Evolutionary conservation across 2,888 invertebrate species (phyloP), one percentile per base, ranked within the genome.

Genomic region (Lepidocyrtoides sp.): DNA sequence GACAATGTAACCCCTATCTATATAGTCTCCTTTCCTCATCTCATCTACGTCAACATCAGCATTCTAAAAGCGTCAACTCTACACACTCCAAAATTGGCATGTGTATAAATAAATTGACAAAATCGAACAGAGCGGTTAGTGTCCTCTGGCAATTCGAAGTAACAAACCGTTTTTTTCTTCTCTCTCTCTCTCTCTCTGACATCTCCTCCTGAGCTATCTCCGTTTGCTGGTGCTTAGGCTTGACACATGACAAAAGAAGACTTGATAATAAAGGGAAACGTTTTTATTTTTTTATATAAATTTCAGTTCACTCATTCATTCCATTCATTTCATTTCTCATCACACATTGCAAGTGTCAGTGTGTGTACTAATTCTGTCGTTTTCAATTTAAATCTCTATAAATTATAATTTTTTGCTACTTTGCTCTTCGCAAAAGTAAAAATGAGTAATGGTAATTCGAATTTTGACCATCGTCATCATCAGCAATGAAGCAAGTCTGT

Each of bases 41-140:
- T 75, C 75, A 10, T 48, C 23, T 1, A 23, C 75, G 5, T 10
- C 75, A 14, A 48, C 44, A 75, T 75, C 75, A 48, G 75, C 14
- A 75, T 75, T 44, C 75, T 75, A 48, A 48, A n/a, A n/a, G 12
- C 75, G 75, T 14, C 75, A 75, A 12, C 17, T 2, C 44, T 63
- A 17, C 36, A 57, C 29, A 44, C 48, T 14, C 75, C 66, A 36
- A 83, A 83, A 83, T 83, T 83, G 83, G 66, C 83, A 83, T 83
- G 69, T 44, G 82, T 88, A 88, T 88, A 88, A 88, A 88, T 88
- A 88, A 88, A 88, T 63, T 88, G 81, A 81, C 66, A 81, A 88
- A 72, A 88, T 88, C 69, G 57, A 72, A 69, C 41, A 1, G 36
- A 36, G 44, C 44, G 32, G 20, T 72, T 72, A 82, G 81, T 88